phyloP scores from a whole-genome alignment of 2,888 invertebrate species.

The Lepidocyrtoides sp. region DNA sequence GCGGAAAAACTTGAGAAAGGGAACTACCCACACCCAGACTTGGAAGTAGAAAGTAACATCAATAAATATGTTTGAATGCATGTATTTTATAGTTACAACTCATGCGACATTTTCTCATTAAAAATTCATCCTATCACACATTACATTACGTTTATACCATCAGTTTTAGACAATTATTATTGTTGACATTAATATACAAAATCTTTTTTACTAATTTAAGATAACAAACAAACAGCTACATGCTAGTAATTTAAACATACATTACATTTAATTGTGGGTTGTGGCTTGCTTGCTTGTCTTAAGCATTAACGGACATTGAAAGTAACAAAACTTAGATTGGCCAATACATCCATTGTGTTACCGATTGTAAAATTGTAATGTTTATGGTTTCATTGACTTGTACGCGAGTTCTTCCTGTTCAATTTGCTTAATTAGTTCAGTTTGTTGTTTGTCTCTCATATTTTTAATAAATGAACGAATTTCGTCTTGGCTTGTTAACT shows the following conservation, averaged over 20 bases:
- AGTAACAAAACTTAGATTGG: not conserved
- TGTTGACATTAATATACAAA: not conserved
- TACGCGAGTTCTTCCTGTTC: slow-evolving; percentile 76
- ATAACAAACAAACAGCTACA: not conserved
- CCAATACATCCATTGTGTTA: slow-evolving; percentile 1
- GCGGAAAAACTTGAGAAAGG: not conserved
- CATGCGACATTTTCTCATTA: slow-evolving; percentile 9
- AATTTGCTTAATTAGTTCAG: slow-evolving; percentile 85
- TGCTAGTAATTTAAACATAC: not conserved
- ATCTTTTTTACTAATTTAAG: not conserved
- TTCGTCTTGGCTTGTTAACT: slow-evolving; percentile 88
- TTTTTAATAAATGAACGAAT: slow-evolving; percentile 88
- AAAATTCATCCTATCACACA: not conserved
- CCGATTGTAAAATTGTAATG: not conserved
- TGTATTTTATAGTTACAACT: too few species aligned
- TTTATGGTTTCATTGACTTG: slow-evolving; percentile 37
- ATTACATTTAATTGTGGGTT: not conserved
- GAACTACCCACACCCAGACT: slow-evolving; percentile 10
- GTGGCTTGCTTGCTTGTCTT: not conserved
- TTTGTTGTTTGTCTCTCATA: slow-evolving; percentile 87
- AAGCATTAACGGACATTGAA: not conserved
- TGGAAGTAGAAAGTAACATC: slow-evolving; percentile 1
- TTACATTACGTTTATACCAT: too few species aligned
- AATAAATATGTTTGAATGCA: not conserved
- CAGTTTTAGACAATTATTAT: too few species aligned